Evolutionary conservation across 2,113 vertebrate species (phyloP).

Genomic region (crab-eating macaque (Macaca fascicularis)): T2T-MFA8v1.1 NC_088393.1:47287001-47287500

Average conservation of each 20-base stretch:
- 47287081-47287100: neutral
- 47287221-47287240: fast-evolving
- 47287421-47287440: neutral
- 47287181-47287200: neutral
- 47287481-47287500: no score
- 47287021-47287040: neutral
- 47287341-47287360: no score
- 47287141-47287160: neutral
- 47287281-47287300: no score
- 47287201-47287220: neutral
- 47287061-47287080: neutral
- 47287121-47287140: neutral
- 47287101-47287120: neutral
- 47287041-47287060: neutral
- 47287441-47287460: no score
- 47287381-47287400: no score
- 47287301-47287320: no score
- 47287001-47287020: neutral
- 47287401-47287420: neutral
- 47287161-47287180: neutral
- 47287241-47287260: no score
- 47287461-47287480: no score
- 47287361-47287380: no score
- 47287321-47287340: no score
- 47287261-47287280: no score